phyloP scores from a whole-genome alignment of 2,797 vertebrate species.

The Sebastes wilsoni region DNA sequence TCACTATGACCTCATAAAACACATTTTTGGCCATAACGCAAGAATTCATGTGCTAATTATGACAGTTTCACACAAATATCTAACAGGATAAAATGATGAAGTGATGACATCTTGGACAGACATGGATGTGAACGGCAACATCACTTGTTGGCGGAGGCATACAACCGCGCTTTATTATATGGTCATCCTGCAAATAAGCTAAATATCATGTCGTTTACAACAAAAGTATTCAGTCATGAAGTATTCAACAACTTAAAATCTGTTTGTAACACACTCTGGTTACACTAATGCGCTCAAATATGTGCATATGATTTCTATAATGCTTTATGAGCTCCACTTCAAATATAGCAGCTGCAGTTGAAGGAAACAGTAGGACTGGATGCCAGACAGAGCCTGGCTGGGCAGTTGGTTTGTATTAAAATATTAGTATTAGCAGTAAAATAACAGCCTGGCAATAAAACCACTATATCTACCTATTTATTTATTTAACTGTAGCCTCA shows the following conservation, averaged over 20 bases:
- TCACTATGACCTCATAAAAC: too few species aligned
- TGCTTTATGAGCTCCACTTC: constrained; percentile 34
- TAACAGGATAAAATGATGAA: too few species aligned
- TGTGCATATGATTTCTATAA: neutral
- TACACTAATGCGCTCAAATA: neutral
- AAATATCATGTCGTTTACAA: neutral
- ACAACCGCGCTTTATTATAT: neutral
- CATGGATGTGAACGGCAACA: too few species aligned
- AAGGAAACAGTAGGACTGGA: neutral
- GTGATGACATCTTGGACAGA: too few species aligned
- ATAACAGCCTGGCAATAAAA: constrained; percentile 51
- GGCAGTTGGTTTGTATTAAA: constrained; percentile 35
- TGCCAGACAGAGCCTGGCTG: constrained; percentile 4
- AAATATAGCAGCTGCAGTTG: constrained; percentile 21
- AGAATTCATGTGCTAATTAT: too few species aligned
- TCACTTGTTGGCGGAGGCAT: neutral
- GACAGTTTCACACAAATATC: too few species aligned
- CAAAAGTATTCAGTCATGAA: too few species aligned
- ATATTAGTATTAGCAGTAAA: constrained; percentile 59
- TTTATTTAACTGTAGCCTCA: constrained; percentile 53
- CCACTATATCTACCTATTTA: constrained; percentile 41
- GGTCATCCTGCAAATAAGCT: neutral
- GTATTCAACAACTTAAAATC: neutral
- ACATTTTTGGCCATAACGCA: too few species aligned
- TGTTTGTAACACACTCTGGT: neutral